Evolutionary conservation across 2,888 invertebrate species (phyloP).

Genomic region (Ellobium chinense): DNA sequence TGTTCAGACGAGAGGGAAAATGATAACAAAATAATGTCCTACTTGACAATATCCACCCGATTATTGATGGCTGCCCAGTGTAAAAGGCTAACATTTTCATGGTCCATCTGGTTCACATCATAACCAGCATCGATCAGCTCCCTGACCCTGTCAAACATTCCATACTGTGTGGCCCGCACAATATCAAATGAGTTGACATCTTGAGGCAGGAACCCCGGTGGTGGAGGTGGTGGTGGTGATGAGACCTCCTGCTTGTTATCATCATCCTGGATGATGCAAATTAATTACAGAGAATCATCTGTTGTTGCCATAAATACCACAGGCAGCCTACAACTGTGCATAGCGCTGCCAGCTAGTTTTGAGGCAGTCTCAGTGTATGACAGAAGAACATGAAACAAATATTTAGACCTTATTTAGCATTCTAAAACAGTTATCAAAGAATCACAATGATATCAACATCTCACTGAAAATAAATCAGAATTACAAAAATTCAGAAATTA

Average conservation of each 20-base stretch:
- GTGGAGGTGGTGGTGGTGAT: constrained; percentile 13
- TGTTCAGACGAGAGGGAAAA: too few species aligned
- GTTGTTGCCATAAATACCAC: too few species aligned
- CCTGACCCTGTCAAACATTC: constrained; percentile 85
- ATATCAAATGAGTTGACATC: constrained; percentile 74
- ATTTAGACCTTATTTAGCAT: too few species aligned
- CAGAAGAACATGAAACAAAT: too few species aligned
- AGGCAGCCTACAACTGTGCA: too few species aligned
- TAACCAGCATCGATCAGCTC: constrained; percentile 92
- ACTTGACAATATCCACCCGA: constrained; percentile 92
- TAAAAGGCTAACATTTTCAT: constrained; percentile 96
- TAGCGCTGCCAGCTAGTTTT: too few species aligned
- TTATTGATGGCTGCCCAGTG: constrained; percentile 99
- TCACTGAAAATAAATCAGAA: too few species aligned
- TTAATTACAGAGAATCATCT: not conserved
- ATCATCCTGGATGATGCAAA: constrained; percentile 7
- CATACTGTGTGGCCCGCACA: constrained; percentile 89
- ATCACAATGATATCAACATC: too few species aligned
- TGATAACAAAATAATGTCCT: too few species aligned
- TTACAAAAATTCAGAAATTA: too few species aligned
- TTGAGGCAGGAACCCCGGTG: constrained; percentile 52
- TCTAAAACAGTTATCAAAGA: too few species aligned
- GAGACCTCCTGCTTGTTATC: not conserved
- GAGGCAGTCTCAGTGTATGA: too few species aligned
- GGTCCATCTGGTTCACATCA: constrained; percentile 95